phyloP scores from a whole-genome alignment of 2,888 invertebrate species.

The Erannis defoliaria region DNA sequence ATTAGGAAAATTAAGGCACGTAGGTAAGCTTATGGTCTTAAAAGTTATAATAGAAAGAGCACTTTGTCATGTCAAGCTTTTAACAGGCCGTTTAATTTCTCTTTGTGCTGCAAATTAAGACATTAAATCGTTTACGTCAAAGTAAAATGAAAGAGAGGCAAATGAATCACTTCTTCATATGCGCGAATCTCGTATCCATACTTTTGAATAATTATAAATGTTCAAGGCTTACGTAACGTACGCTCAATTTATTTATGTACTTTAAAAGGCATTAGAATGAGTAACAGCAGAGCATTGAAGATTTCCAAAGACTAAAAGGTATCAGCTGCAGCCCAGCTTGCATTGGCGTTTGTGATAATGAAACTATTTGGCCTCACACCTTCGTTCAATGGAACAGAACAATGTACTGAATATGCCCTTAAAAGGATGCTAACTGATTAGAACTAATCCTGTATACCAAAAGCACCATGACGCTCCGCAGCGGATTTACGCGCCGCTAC shows the following conservation, averaged over 20 bases:
- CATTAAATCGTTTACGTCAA: slow-evolving; percentile 81
- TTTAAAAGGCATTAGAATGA: slow-evolving; percentile 17
- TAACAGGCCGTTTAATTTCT: slow-evolving; percentile 83
- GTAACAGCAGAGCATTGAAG: slow-evolving; percentile 8
- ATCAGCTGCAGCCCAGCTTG: not conserved
- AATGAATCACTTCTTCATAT: slow-evolving; percentile 60
- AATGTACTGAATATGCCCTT: too few species aligned
- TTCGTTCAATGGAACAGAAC: too few species aligned
- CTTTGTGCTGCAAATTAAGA: slow-evolving; percentile 84
- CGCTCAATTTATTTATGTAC: slow-evolving; percentile 23
- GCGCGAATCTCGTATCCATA: slow-evolving; percentile 16
- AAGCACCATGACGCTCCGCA: too few species aligned
- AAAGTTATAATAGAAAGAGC: slow-evolving; percentile 82
- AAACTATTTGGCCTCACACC: too few species aligned
- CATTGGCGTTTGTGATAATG: not conserved
- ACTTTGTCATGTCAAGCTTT: slow-evolving; percentile 84
- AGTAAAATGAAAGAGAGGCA: slow-evolving; percentile 67
- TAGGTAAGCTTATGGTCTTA: slow-evolving; percentile 75
- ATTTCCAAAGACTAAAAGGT: not conserved
- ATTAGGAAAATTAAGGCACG: slow-evolving; percentile 78
- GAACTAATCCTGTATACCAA: too few species aligned
- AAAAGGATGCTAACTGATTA: too few species aligned
- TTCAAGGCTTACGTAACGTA: slow-evolving; percentile 15
- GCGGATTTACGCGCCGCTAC: too few species aligned
- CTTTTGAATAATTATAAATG: slow-evolving; percentile 27